Evolutionary conservation across 1,140 invertebrate species (phyloP), one percentile per base, ranked within the genome.

Genomic region (Anadara kagoshimensis): DNA sequence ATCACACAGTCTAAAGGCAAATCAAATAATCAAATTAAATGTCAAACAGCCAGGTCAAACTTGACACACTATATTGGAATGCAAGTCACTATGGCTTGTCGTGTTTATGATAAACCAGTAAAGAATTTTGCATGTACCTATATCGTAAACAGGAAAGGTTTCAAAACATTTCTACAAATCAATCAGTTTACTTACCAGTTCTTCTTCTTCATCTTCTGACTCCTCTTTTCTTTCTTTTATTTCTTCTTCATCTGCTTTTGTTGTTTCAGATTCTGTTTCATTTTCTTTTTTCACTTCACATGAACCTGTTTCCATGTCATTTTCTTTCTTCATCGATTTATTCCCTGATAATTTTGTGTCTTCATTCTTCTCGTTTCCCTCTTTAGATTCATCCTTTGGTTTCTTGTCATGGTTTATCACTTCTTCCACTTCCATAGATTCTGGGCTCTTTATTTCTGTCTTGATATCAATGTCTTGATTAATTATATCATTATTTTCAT

Each of bases 301-400:
- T 43, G 10, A 2, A 41, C 22, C 16, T 18, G n/a, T 45, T 51
- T 66, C 24, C 66, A 57, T 26, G 65, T 63, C 57, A 78, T 76
- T 49, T 26, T 5, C 11, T 54, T 47, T 81, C 73, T 14, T 73
- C 66, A 14, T 71, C 72, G 36, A 73, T 51, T 7, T 69, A 63
- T 22, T 78, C 63, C 44, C 57, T 47, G 53, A 61, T 62, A 47
- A 43, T 57, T 56, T 10, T 29, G 44, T 18, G 14, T 47, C 29
- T 10, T 72, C 45, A n/a, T 49, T 72, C 22, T 22, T 44, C 36
- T 47, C 49, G 7, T 54, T 58, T 44, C 53, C 53, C 26, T 65
- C 64, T 44, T 20, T 1, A 24, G n/a, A n/a, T 8, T 20, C 41
- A 54, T 41, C 67, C 16, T 61, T n/a, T n/a, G n/a, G n/a, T n/a